Evolutionary conservation across 2,888 invertebrate genomes (phyloP), one percentile per base, ranked within the genome.

Genomic region (Epirrhoe tristata): DNA sequence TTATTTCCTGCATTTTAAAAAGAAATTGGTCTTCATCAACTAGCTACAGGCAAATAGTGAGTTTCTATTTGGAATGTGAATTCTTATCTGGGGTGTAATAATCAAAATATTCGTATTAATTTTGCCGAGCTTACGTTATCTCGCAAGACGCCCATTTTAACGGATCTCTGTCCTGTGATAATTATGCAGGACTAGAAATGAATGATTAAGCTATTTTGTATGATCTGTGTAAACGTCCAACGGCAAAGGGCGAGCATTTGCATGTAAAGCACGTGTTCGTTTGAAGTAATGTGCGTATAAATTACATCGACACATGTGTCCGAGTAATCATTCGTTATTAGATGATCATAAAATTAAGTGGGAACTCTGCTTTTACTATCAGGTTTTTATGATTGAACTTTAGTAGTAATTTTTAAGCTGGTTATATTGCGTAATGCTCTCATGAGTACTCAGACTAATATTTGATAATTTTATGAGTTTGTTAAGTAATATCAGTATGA

Each of bases 251-350:
- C 77, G 63, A 70, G 75, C 76, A 91, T 91, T 91, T 89, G 87
- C 91, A 92, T 92, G 87, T 90, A 89, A 88, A 91, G 88, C 84
- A 89, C 85, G 86, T 82, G 89, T 84, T 88, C 86, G 88, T 91
- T 91, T 86, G 83, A 86, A 87, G 83, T 88, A 84, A 88, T 86
- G 85, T 83, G 70, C 78, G 81, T 81, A 84, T 88, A 82, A 79
- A 86, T 86, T 85, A 85, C 79, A 80, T 74, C 73, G 74, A 74
- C 79, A 81, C 74, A 80, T 80, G 74, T 78, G 78, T 74, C 76
- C 71, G 67, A 58, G 31, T 68, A 69, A 70, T 71, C 67, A 69
- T 69, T 69, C 63, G 63, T 67, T 69, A 70, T 70, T 67, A 70
- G 60, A 63, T 66, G 68, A 67, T 70, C 67, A 58, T 72, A 64